Percentiles rank a stretch among this genome's conserved stretches.
These are phyloP conservation scores for Poecilia wingei DNA, from an alignment of 2,797 vertebrate genomes.

Conservation along the genomic window DNA sequence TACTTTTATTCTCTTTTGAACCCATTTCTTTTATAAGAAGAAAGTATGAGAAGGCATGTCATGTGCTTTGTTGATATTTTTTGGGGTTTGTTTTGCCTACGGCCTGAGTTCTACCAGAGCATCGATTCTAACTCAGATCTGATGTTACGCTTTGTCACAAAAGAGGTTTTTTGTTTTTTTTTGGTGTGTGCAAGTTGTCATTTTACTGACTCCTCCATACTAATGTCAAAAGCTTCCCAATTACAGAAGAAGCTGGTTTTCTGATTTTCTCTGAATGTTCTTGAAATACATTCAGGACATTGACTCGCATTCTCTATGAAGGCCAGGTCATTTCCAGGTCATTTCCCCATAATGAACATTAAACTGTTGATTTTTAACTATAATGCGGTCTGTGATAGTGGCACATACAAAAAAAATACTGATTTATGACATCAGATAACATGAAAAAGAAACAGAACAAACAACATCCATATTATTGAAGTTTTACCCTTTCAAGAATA, in stretches of 20 bases:
- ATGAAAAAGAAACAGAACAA: background rate
- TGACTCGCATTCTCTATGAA: background rate
- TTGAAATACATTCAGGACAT: conserved; percentile 8
- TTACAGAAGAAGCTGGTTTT: conserved; percentile 25
- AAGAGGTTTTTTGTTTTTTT: conserved; percentile 66
- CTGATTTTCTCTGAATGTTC: conserved; percentile 10
- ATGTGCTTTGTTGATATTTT: conserved; percentile 64
- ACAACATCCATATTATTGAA: background rate
- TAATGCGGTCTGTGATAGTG: background rate
- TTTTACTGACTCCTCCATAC: conserved; percentile 53
- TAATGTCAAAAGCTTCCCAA: conserved; percentile 35
- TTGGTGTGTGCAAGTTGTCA: conserved; percentile 60
- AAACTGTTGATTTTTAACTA: background rate
- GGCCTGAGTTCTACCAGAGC: conserved; percentile 59
- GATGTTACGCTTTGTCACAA: conserved; percentile 49
- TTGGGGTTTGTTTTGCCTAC: conserved; percentile 73
- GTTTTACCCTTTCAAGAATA: background rate
- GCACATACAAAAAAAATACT: background rate
- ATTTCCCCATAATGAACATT: background rate
- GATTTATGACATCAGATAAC: background rate
- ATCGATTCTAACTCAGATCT: conserved; percentile 63
- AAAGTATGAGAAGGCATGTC: conserved; percentile 71
- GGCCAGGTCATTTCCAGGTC: background rate
- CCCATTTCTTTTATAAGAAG: conserved; percentile 28
- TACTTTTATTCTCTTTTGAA: conserved; percentile 44